These are phyloP conservation scores for Crossoptilon crossoptilon DNA, from an alignment of 2,797 vertebrate genomes.

Conservation along the genomic window DNA sequence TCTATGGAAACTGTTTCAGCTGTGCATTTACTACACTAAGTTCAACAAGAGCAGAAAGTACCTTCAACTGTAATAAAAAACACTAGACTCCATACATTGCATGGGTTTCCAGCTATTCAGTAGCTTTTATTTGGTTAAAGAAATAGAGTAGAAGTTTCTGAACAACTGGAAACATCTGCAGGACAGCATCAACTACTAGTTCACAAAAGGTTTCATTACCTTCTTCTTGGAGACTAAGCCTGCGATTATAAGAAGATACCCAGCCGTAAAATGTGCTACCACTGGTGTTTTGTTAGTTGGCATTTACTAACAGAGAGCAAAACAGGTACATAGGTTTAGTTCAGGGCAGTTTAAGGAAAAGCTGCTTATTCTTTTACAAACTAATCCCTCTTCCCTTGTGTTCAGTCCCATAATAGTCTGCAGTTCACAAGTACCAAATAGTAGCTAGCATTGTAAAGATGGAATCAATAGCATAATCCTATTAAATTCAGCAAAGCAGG, in stretches of 20 bases:
- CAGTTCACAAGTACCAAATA: constrained; percentile 69
- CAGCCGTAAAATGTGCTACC: background rate
- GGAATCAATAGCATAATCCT: constrained; percentile 81
- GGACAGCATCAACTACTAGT: background rate
- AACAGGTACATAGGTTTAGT: constrained; percentile 48
- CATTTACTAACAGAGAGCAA: constrained; percentile 66
- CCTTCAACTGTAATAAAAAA: background rate
- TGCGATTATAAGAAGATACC: background rate
- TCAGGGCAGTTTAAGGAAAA: constrained; percentile 66
- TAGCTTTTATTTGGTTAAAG: background rate
- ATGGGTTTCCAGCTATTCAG: background rate
- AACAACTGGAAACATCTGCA: background rate
- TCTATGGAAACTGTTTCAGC: background rate
- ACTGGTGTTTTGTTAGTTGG: constrained; percentile 27
- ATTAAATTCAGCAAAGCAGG: constrained; percentile 79
- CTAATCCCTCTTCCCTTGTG: constrained; percentile 88
- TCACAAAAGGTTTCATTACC: background rate
- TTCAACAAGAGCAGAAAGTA: background rate
- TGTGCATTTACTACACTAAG: background rate
- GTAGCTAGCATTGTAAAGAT: constrained; percentile 70
- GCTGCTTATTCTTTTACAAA: constrained; percentile 74
- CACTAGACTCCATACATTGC: background rate
- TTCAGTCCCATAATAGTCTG: constrained; percentile 81
- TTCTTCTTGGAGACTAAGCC: background rate
- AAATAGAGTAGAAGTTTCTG: background rate